A percentile compares a stretch with the other conserved stretches of the same genome.
Evolutionary conservation across 2,797 vertebrate genomes (phyloP).

Genomic region (Apogon talboti): DNA sequence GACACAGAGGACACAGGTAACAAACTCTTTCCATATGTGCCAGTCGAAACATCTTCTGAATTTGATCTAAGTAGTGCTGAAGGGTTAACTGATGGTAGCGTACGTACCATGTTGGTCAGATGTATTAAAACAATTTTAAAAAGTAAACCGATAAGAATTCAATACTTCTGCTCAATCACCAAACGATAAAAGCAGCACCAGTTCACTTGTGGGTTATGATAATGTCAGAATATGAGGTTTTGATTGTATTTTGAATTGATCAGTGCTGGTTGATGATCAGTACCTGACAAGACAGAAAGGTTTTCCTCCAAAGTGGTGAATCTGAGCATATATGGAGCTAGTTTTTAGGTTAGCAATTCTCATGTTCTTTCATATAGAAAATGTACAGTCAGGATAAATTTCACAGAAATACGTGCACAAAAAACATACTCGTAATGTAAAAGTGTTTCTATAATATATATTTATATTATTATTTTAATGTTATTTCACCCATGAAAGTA

Average conservation of each 20-base stretch:
- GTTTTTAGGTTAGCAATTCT: neutral
- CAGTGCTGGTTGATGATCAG: slow-evolving; percentile 27
- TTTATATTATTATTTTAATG: slow-evolving; percentile 34
- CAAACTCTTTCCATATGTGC: slow-evolving; percentile 10
- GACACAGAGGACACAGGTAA: slow-evolving; percentile 49
- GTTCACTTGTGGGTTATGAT: slow-evolving; percentile 22
- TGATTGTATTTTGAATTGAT: slow-evolving; percentile 38
- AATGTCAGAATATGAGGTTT: slow-evolving; percentile 51
- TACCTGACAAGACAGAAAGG: slow-evolving; percentile 8
- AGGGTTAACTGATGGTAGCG: neutral
- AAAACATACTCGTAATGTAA: slow-evolving; percentile 34
- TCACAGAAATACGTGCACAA: slow-evolving; percentile 57
- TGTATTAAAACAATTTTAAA: slow-evolving; percentile 13
- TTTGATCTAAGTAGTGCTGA: slow-evolving; percentile 24
- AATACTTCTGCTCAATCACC: slow-evolving; percentile 22
- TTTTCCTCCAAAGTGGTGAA: neutral
- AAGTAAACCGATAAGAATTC: neutral
- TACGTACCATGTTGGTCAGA: slow-evolving; percentile 1
- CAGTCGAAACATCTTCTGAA: slow-evolving; percentile 3
- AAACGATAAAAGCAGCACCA: slow-evolving; percentile 35
- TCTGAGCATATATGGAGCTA: neutral
- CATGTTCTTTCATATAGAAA: slow-evolving; percentile 27
- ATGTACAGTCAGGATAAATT: slow-evolving; percentile 40
- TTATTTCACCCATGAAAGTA: slow-evolving; percentile 59
- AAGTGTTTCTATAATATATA: slow-evolving; percentile 44